Conservation (phyloP, 2,797 vertebrate genomes). For the Corythornis leucogaster region DNA sequence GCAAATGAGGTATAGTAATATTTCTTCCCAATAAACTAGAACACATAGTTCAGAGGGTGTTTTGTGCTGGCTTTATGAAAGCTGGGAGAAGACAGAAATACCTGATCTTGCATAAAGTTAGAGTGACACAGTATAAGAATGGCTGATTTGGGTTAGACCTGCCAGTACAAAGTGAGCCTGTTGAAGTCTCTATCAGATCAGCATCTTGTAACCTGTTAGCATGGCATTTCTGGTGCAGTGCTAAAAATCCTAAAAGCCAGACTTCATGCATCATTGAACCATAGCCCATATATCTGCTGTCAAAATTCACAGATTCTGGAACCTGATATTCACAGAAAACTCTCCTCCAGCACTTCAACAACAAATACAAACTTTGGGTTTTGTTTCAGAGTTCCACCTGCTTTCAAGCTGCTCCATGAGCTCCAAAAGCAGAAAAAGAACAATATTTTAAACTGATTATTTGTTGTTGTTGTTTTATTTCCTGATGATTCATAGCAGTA, state of each 20-base stretch:
- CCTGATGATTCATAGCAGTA: neutral
- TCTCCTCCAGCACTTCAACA: neutral
- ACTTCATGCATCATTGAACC: neutral
- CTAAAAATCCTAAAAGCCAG: neutral
- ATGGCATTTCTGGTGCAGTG: neutral
- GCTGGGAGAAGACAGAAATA: neutral
- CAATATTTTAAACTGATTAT: neutral
- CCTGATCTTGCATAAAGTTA: neutral
- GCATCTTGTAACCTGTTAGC: neutral
- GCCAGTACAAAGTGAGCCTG: neutral
- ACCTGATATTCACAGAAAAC: neutral
- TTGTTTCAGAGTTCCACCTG: neutral
- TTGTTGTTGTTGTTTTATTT: neutral
- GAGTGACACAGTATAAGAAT: neutral
- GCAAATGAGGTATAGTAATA: neutral
- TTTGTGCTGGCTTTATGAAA: neutral
- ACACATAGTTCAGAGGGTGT: accelerated
- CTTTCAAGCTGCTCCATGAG: neutral
- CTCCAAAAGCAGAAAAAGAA: neutral
- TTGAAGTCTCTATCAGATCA: neutral
- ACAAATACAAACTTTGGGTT: neutral
- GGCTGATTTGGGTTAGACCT: neutral
- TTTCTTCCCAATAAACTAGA: neutral
- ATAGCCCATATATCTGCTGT: neutral
- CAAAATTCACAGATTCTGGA: neutral